Base-by-base conservation (phyloP, 2,888 invertebrate genomes). In the Phengaris arion region DNA sequence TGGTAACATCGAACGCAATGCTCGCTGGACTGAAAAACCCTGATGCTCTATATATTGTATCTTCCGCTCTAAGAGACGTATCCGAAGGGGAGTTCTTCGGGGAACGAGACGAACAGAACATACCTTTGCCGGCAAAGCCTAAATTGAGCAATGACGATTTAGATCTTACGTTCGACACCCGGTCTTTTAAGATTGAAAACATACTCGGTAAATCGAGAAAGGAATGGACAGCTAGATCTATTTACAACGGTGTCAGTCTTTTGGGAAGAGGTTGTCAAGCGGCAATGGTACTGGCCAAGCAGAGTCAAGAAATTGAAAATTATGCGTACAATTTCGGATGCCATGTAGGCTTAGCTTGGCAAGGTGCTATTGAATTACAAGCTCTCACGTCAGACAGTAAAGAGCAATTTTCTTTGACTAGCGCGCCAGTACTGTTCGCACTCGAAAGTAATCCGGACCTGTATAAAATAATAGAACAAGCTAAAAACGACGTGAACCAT, bases 391-490 rank as follows among this genome's bases (percentile, higher is more conserved):
- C 88, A 88, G 96, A 85, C 94, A 97, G 74, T 95, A 93, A 92
- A 80, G 90, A 90, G 8, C 96, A 96, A 79, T 96, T 97, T 83
- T 96, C 95, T 85, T 89, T 98, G 74, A 96, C 97, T 4, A 96
- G 96, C 79, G 97, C 97, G 1, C 98, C 98, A 0, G 96, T 98
- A 0, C 94, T 98, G 77, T 97, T 97, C 78, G 97, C 98, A 80
- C 89, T 98, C 64, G 96, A 97, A 86, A 94, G 96, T 74, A 96
- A 98, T 84, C 96, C 96, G 0, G 94, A 94, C 22, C 86, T 97
- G 73, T 96, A 97, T 80, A 93, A 92, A 59, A 85, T 91, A 0
- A 92, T 93, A 76, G 95, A 96, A 81, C 95, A 95, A 84, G 96
- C 96, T 0, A 92, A 94, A 78, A 95, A 95, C 76, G 95, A 94